Conservation (phyloP, 2,113 vertebrate species). For the Galbula dea region DNA sequence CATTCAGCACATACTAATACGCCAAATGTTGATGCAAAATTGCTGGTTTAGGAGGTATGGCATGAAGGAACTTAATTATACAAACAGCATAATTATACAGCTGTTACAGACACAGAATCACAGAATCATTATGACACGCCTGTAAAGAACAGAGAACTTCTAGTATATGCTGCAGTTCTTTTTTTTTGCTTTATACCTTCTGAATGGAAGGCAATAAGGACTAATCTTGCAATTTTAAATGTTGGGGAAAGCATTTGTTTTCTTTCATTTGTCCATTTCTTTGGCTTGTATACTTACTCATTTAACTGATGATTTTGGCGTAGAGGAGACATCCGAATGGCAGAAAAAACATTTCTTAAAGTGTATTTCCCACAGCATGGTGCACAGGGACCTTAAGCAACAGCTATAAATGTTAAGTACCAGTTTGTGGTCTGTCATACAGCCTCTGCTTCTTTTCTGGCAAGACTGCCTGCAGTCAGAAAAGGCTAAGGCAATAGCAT, state of each 20-base stretch:
- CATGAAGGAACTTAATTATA: background rate
- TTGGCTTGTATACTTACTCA: background rate
- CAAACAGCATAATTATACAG: background rate
- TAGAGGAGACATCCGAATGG: background rate
- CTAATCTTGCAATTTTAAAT: background rate
- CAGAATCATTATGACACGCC: too few species aligned
- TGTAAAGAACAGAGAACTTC: background rate
- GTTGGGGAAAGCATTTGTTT: background rate
- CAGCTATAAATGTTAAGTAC: background rate
- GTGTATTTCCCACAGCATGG: background rate
- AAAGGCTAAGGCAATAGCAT: background rate
- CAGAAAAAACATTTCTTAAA: background rate
- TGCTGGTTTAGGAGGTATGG: background rate
- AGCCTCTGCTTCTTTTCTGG: background rate
- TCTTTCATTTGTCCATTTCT: background rate
- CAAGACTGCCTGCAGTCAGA: background rate
- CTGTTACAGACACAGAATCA: background rate
- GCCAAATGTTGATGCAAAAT: background rate
- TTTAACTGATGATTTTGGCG: background rate
- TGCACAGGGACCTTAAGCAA: background rate
- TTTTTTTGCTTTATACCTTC: background rate
- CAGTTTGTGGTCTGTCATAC: background rate
- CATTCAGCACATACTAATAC: background rate
- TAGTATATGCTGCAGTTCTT: background rate
- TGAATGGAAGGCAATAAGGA: background rate